Percentiles rank a stretch among this genome's conserved stretches.
These are phyloP conservation scores for Lordiphosa fenestrarum DNA, from an alignment of 2,888 invertebrate species.

Conservation along the genomic window DNA sequence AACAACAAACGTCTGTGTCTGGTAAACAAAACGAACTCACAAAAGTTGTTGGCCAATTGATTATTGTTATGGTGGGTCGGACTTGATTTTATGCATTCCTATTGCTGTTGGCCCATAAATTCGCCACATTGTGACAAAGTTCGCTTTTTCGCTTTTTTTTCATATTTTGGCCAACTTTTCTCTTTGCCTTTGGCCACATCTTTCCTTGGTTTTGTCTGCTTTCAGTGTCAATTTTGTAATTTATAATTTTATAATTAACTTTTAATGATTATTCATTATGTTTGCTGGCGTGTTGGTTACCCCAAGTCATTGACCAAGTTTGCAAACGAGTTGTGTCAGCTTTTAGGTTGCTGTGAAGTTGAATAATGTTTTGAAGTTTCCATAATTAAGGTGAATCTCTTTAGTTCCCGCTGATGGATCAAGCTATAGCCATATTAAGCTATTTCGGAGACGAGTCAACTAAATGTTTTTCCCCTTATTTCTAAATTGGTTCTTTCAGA, in stretches of 20 bases:
- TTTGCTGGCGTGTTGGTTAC: constrained; percentile 10
- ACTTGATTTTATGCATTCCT: constrained; percentile 42
- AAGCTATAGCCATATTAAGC: too few relatives aligned
- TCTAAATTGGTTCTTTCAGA: too few relatives aligned
- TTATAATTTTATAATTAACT: constrained; percentile 38
- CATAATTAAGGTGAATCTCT: neutral
- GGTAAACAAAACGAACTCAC: constrained; percentile 15
- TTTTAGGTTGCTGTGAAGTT: constrained; percentile 4
- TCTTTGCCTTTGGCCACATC: constrained; percentile 36
- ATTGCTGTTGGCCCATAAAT: constrained; percentile 30
- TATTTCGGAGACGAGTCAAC: too few relatives aligned
- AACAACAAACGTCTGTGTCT: constrained; percentile 34
- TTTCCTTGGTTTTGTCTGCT: constrained; percentile 25
- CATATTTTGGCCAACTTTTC: constrained; percentile 41
- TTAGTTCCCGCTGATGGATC: too few relatives aligned
- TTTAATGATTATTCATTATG: constrained; percentile 45
- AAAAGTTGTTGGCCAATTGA: constrained; percentile 43
- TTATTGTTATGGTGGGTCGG: constrained; percentile 30
- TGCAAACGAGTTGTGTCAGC: constrained; percentile 25
- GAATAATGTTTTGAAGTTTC: neutral
- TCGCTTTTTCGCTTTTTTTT: too few relatives aligned
- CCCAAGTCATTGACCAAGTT: constrained; percentile 45
- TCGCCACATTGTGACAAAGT: constrained; percentile 50
- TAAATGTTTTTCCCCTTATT: too few relatives aligned
- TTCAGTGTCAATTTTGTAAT: constrained; percentile 24